Conservation (phyloP, 2,888 invertebrate species). For the Microchrysa polita region DNA sequence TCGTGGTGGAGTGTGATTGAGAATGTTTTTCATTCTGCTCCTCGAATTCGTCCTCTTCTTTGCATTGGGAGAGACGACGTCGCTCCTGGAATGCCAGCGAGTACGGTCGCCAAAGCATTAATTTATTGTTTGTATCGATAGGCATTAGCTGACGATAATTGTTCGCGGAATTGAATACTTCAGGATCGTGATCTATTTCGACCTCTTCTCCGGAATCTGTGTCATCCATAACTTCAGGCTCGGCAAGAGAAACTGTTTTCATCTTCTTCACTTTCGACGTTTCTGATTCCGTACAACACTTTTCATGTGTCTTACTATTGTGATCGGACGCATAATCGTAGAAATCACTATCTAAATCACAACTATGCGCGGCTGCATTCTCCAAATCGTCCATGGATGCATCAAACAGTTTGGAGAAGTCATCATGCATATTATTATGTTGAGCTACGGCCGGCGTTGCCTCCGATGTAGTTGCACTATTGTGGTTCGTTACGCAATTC, state of each 20-base stretch:
- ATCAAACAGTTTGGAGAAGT: constrained; percentile 61
- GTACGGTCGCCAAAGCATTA: constrained; percentile 56
- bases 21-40: constrained; percentile 54
- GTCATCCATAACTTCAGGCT: constrained; percentile 42
- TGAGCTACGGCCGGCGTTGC: neutral
- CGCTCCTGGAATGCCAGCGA: constrained; percentile 69
- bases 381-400: constrained; percentile 63
- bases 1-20: constrained; percentile 39
- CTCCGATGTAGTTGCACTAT: neutral
- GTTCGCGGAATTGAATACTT: constrained; percentile 52
- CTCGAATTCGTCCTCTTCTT: constrained; percentile 76
- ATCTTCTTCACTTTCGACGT: constrained; percentile 5
- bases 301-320: neutral
- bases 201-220: constrained; percentile 51
- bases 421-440: constrained; percentile 52
- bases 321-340: constrained; percentile 37
- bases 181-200: constrained; percentile 48
- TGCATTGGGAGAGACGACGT: constrained; percentile 80
- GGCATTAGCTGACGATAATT: constrained; percentile 53
- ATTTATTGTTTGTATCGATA: constrained; percentile 53
- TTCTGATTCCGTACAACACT: constrained; percentile 2
- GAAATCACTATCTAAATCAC: constrained; percentile 55
- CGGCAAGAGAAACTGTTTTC: neutral
- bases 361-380: constrained; percentile 57
- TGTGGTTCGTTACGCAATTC: constrained; percentile 24